Evolutionary conservation across 2,113 vertebrate genomes (phyloP), one percentile per base, ranked within the genome.

Genomic region (Pica pica): DNA sequence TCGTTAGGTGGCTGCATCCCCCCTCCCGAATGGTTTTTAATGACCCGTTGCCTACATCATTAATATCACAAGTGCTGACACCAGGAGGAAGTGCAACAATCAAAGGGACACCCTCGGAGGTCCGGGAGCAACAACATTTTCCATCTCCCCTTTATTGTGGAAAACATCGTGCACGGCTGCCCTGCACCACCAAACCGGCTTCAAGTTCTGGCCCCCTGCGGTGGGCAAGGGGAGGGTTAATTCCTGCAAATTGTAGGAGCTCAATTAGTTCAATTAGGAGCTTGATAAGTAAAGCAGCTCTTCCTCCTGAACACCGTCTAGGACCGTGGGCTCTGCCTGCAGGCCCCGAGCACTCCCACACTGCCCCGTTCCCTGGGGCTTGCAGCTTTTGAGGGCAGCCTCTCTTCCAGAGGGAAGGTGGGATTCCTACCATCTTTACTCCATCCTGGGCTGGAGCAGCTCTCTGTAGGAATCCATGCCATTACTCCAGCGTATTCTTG

Each of bases 251-350:
- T 93, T 95, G 76, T 69, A 92, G 86, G 30, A 87, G 90, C 92
- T 95, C 96, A 97, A 89, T 96, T 93, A 96, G 90, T 90, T 92
- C 94, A 96, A 95, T 96, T 96, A 97, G 90, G 79, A 89, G 86
- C 88, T 79, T 37, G 86, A 78, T 84, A 73, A 92, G 30, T 68
- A 94, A 95, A 90, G 94, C 73, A 96, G 93, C 44, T 89, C 83
- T 89, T 94, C 73, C 86, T 94, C 73, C 88, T 28, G 44, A 81
- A 28, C 23, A 44, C 39, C 0, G 73, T 96, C 83, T 90, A 76
- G 88, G 90, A 53, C 60, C 2, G 1, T 28, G 39, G 93, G 95
- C 88, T 69, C 64, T 96, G 94, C 93, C 92, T 78, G 93, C 47
- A 71, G 78, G 88, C 92, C 94, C 80, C 10, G 21, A 80, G 63